These are phyloP conservation scores for Ethmia dodecea DNA, from an alignment of 2,888 invertebrate species.

Conservation along the genomic window DNA sequence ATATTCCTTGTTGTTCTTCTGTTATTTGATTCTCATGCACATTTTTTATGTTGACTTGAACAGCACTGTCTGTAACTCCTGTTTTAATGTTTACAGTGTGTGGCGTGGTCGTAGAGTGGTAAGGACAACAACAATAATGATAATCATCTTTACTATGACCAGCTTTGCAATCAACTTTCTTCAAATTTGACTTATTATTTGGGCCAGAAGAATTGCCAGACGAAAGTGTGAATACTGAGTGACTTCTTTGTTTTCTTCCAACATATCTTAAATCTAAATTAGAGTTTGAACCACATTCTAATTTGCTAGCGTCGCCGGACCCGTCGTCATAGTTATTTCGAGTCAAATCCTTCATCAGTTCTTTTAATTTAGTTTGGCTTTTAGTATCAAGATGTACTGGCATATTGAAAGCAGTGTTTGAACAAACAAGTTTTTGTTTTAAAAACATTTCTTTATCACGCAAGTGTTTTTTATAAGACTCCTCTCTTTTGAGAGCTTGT, in stretches of 20 bases:
- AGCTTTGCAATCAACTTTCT: constrained; percentile 39
- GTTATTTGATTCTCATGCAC: constrained; percentile 10
- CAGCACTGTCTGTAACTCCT: constrained; percentile 46
- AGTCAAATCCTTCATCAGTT: constrained; percentile 63
- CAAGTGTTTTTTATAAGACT: constrained; percentile 54
- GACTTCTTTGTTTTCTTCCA: constrained; percentile 48
- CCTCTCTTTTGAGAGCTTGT: constrained; percentile 55
- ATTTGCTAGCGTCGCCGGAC: constrained; percentile 67
- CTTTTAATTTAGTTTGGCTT: constrained; percentile 43
- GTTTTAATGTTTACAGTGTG: constrained; percentile 33
- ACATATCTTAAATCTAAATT: constrained; percentile 30
- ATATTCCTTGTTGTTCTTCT: constrained; percentile 4
- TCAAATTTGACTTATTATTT: constrained; percentile 34
- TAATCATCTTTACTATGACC: constrained; percentile 32
- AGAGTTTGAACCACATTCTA: constrained; percentile 47
- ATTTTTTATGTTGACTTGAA: constrained; percentile 45
- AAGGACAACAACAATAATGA: constrained; percentile 48
- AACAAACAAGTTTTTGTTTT: constrained; percentile 56
- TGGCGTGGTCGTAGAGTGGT: too few species aligned
- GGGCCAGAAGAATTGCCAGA: constrained; percentile 48
- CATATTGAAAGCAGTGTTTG: constrained; percentile 42
- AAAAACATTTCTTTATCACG: constrained; percentile 60
- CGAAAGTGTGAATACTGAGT: constrained; percentile 66
- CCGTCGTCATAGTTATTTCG: constrained; percentile 65
- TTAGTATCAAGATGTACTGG: constrained; percentile 31